These are phyloP conservation scores for Leptocoma aspasia DNA, from an alignment of 2,113 vertebrate genomes.

Conservation along the genomic window DNA sequence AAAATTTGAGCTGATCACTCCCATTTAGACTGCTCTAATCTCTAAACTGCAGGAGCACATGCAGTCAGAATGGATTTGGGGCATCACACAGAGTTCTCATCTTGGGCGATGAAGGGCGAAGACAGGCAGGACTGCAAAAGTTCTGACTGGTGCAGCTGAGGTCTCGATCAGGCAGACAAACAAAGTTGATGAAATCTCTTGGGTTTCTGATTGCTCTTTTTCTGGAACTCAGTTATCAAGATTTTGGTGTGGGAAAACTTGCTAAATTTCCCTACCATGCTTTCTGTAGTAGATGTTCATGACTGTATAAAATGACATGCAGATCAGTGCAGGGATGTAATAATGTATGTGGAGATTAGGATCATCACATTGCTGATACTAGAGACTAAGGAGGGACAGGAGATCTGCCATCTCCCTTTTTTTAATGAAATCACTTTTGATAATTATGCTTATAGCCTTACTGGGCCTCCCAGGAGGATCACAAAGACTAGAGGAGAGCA, in stretches of 20 bases:
- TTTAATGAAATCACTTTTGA: not conserved
- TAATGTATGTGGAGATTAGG: not conserved
- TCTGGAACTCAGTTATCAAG: not conserved
- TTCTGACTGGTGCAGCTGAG: not conserved
- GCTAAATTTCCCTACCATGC: not conserved
- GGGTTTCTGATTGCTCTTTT: not conserved
- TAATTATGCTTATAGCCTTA: not conserved
- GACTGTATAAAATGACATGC: not conserved
- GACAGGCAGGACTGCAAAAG: not conserved
- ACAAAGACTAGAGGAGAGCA: not conserved
- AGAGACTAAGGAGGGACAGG: not conserved
- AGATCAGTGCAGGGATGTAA: not conserved
- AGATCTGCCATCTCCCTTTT: not conserved
- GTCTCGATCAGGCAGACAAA: not conserved
- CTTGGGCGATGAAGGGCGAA: accelerated
- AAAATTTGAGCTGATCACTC: not conserved
- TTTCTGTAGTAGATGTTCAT: not conserved
- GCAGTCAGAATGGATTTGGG: not conserved
- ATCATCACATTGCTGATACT: not conserved
- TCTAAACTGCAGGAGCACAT: not conserved
- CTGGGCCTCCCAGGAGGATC: not conserved
- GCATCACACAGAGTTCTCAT: not conserved
- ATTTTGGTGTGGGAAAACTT: not conserved
- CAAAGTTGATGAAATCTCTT: not conserved
- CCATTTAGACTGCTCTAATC: not conserved